Conservation (phyloP, 2,113 vertebrate species). For the Saiga tatarica region DNA sequence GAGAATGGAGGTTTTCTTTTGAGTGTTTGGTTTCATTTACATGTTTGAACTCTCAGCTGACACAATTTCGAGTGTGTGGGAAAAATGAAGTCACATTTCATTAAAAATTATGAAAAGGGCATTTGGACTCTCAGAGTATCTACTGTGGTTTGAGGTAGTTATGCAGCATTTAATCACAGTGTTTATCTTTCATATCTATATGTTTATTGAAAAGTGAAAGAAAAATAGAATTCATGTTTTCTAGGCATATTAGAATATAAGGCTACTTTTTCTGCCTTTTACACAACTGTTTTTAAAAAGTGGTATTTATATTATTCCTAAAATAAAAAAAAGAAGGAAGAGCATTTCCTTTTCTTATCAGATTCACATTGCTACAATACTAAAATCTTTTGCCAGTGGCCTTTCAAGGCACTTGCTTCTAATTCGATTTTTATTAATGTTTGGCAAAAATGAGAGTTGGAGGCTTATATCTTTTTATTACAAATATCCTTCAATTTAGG, state of each 20-base stretch:
- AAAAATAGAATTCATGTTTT: neutral
- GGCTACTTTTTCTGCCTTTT: neutral
- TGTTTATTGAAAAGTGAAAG: neutral
- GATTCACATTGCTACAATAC: neutral
- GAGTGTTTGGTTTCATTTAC: constrained; percentile 53
- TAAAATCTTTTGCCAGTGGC: constrained; percentile 15
- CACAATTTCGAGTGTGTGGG: constrained; percentile 61
- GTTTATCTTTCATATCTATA: constrained; percentile 29
- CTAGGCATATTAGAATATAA: neutral
- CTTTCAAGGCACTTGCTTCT: constrained; percentile 54
- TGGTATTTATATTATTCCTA: constrained; percentile 22
- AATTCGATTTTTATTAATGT: constrained; percentile 70
- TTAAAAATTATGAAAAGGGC: constrained; percentile 68
- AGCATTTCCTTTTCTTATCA: constrained; percentile 42
- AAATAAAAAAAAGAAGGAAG: constrained; percentile 19
- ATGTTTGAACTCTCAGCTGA: constrained; percentile 68
- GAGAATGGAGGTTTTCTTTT: constrained; percentile 62
- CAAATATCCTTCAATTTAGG: constrained; percentile 66
- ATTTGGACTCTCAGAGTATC: constrained; percentile 50
- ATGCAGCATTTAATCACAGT: constrained; percentile 37
- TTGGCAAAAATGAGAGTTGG: constrained; percentile 66
- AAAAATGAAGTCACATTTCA: constrained; percentile 68
- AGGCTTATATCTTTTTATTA: constrained; percentile 71
- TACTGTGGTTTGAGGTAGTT: constrained; percentile 40
- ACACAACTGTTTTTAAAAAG: neutral